Evolutionary conservation across 1,140 invertebrate species (phyloP).

Genomic region (Drosophila tani): DNA sequence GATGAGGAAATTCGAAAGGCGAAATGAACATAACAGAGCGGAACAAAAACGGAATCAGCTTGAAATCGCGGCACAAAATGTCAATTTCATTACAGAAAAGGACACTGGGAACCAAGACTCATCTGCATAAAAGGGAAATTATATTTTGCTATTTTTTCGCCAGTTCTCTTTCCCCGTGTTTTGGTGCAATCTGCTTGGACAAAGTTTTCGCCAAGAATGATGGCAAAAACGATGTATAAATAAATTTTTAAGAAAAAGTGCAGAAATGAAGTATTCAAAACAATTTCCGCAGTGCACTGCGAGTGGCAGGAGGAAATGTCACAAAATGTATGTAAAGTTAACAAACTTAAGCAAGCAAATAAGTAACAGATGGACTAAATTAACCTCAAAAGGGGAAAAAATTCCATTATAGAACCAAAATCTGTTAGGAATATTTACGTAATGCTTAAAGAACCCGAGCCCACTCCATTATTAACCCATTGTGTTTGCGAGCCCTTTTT

Average conservation of each 20-base stretch:
- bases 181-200: constrained; percentile 63
- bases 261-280: constrained; percentile 77
- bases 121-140: constrained; percentile 83
- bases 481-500: constrained; percentile 29
- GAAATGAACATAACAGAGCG: constrained; percentile 23
- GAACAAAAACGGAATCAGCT: constrained; percentile 66
- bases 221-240: constrained; percentile 40
- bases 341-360: constrained; percentile 25
- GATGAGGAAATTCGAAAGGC: constrained; percentile 53
- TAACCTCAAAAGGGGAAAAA: constrained; percentile 13
- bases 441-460: constrained; percentile 10
- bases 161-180: constrained; percentile 8
- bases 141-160: constrained; percentile 59
- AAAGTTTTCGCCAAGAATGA: constrained; percentile 60
- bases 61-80: constrained; percentile 75
- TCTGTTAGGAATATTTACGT: constrained; percentile 12
- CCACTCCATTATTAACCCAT: constrained; percentile 43
- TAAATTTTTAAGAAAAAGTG: constrained; percentile 54
- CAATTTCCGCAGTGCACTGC: constrained; percentile 63
- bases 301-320: constrained; percentile 52
- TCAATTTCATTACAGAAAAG: constrained; percentile 76
- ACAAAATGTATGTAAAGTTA: constrained; percentile 45
- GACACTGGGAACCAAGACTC: constrained; percentile 48
- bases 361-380: constrained; percentile 18
- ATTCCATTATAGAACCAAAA: neutral